Percentiles rank a stretch among this genome's conserved stretches.
Conservation (phyloP, 2,113 vertebrate genomes). For the Theristicus caerulescens region DNA sequence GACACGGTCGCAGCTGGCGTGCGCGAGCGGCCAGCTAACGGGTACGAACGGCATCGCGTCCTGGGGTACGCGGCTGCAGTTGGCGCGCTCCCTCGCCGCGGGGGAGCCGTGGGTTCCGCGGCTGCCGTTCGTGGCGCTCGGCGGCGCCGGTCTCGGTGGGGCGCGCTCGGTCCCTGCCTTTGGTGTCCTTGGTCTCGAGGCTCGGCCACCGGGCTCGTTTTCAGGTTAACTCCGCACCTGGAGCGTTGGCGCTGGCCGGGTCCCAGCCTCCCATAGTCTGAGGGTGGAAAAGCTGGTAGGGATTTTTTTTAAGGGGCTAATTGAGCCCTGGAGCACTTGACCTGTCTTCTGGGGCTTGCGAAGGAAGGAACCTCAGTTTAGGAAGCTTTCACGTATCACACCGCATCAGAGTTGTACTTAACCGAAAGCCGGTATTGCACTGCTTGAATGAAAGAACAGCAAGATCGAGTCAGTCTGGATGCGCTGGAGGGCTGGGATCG, state of each 20-base stretch:
- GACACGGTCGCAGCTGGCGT: fast-evolving
- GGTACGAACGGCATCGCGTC: fast-evolving
- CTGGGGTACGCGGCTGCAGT: fast-evolving
- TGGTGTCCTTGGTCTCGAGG: neutral
- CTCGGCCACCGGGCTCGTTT: neutral
- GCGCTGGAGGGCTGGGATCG: fast-evolving
- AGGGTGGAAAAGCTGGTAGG: neutral
- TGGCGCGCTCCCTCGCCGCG: fast-evolving
- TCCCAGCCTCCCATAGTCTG: fast-evolving
- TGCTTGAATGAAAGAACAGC: neutral
- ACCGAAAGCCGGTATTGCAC: neutral
- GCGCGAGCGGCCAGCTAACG: fast-evolving
- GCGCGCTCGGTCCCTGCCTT: fast-evolving
- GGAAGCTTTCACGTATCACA: fast-evolving
- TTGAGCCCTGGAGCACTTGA: fast-evolving
- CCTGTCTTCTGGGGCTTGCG: neutral
- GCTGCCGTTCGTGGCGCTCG: fast-evolving
- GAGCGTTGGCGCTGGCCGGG: neutral
- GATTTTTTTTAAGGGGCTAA: neutral
- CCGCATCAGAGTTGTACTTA: neutral
- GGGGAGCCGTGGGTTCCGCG: neutral
- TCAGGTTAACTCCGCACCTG: neutral
- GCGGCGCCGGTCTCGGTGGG: fast-evolving
- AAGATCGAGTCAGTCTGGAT: neutral
- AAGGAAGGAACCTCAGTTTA: neutral